These are phyloP conservation scores for Nylanderia fulva DNA, from an alignment of 1,140 invertebrate genomes.

Conservation along the genomic window DNA sequence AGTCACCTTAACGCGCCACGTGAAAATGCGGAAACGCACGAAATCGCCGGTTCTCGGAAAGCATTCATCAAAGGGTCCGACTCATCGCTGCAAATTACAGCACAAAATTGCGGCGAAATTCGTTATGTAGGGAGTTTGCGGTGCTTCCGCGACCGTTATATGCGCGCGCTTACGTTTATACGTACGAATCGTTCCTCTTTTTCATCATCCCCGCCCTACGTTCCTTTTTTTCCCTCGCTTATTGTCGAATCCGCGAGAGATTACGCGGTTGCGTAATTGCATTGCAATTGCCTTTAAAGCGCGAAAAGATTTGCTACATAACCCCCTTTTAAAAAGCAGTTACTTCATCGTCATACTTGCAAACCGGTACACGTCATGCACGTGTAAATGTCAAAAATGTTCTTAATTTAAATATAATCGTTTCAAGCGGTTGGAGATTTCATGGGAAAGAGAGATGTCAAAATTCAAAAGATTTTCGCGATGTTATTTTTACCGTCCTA, in stretches of 20 bases:
- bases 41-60: conserved; percentile 37
- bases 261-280: conserved; percentile 52
- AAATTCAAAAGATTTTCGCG: background rate
- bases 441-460: background rate
- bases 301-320: background rate
- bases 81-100: conserved; percentile 51
- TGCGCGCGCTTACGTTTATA: conserved; percentile 43
- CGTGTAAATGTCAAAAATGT: background rate
- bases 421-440: background rate
- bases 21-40: conserved; percentile 48
- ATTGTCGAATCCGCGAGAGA: conserved; percentile 43
- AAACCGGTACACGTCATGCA: background rate
- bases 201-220: background rate
- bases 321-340: conserved; percentile 53
- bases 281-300: conserved; percentile 1
- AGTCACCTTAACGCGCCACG: conserved; percentile 8
- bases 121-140: conserved; percentile 47
- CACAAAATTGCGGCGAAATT: conserved; percentile 61
- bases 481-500: too few species aligned
- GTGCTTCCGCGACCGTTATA: conserved; percentile 26
- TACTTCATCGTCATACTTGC: conserved; percentile 15
- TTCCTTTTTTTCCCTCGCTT: conserved; percentile 28
- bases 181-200: conserved; percentile 22
- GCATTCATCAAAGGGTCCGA: conserved; percentile 50
- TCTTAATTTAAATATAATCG: conserved; percentile 21